These are phyloP conservation scores for Streptopelia turtur DNA, from an alignment of 2,797 vertebrate genomes.

Conservation along the genomic window DNA sequence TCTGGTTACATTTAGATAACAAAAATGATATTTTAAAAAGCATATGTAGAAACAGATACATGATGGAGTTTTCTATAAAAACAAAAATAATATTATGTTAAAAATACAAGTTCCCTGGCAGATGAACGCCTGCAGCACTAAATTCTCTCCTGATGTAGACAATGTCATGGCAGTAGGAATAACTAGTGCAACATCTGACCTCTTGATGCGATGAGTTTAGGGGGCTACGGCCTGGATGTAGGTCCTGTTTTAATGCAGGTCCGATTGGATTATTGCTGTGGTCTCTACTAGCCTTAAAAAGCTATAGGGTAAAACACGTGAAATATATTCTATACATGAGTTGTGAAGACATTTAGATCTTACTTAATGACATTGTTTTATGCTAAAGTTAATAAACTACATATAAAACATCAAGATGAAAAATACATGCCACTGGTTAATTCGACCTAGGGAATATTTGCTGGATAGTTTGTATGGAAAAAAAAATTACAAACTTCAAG, in stretches of 20 bases:
- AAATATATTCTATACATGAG: neutral
- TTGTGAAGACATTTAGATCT: neutral
- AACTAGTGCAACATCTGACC: neutral
- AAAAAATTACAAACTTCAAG: neutral
- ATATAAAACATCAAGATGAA: neutral
- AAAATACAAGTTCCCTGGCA: neutral
- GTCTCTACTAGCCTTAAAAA: neutral
- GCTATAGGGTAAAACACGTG: neutral
- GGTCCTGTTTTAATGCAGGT: neutral
- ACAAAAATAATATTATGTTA: fast-evolving
- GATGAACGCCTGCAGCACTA: neutral
- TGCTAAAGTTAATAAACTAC: neutral
- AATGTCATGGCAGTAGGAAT: neutral
- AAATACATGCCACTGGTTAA: neutral
- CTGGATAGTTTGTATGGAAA: neutral
- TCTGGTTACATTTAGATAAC: neutral
- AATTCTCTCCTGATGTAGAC: neutral
- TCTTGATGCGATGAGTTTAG: neutral
- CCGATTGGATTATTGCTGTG: neutral
- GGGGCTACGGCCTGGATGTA: neutral
- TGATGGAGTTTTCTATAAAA: neutral
- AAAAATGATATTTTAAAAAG: neutral
- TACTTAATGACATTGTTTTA: neutral
- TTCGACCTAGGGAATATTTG: neutral
- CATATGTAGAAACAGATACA: neutral